These are phyloP conservation scores for Hydrotaea cyrtoneurina DNA, from an alignment of 2,888 invertebrate species.

Conservation along the genomic window DNA sequence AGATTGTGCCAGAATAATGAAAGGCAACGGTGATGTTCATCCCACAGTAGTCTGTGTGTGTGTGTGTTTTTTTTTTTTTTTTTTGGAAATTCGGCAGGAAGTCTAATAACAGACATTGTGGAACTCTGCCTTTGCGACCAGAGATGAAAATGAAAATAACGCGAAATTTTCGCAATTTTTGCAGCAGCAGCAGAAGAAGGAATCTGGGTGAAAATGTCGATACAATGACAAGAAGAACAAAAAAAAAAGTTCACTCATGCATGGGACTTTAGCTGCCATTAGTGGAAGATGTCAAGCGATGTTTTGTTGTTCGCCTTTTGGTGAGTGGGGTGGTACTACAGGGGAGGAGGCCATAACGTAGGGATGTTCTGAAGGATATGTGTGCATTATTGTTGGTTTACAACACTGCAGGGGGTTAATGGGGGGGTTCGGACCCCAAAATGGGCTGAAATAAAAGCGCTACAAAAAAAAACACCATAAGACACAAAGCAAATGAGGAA, in stretches of 20 bases:
- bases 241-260: constrained; percentile 49
- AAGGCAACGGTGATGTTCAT: constrained; percentile 44
- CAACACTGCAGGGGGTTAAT: constrained; percentile 6
- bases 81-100: constrained; percentile 27
- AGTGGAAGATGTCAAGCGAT: constrained; percentile 41
- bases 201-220: constrained; percentile 61
- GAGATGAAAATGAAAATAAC: constrained; percentile 30
- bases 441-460: constrained; percentile 12
- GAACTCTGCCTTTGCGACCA: background rate
- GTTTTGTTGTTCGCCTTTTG: background rate
- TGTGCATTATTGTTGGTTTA: constrained; percentile 46
- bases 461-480: constrained; percentile 47
- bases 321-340: background rate
- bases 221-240: constrained; percentile 63
- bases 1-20: constrained; percentile 32
- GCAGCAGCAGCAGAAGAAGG: constrained; percentile 5
- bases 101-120: constrained; percentile 33
- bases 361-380: constrained; percentile 4
- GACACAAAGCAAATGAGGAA: constrained; percentile 33
- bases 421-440: background rate
- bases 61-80: constrained; percentile 16
- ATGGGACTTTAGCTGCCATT: constrained; percentile 60
- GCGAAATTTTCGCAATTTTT: constrained; percentile 21
- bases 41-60: background rate
- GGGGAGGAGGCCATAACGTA: no score